Evolutionary conservation across 2,888 invertebrate genomes (phyloP), one percentile per base, ranked within the genome.

Genomic region (Lithosia quadra): DNA sequence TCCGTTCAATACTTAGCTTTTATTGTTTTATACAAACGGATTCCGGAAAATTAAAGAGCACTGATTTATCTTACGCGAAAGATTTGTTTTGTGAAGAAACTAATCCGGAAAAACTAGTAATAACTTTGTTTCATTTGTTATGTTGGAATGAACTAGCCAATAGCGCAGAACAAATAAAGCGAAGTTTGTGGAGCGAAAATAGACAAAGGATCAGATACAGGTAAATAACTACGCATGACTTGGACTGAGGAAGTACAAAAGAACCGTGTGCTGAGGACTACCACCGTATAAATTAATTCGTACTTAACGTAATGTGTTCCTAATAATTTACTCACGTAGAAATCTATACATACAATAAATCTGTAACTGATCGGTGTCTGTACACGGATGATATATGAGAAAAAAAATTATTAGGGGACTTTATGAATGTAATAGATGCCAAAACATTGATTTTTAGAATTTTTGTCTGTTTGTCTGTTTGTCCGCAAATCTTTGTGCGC

Each of bases 171-270:
- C 88, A 92, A 94, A 94, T 93, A 93, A 91, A 91, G 86, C 87
- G 82, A 84, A 90, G 86, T 91, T 92, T 89, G 90, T 92, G 90
- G 84, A 92, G 91, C 92, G 91, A 91, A 89, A 93, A 92, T 90
- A 93, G 92, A 94, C 92, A 93, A 93, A 92, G 92, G 91, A 90
- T 91, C 90, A 85, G 88, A 92, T 90, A 92, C 92, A 93, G 93
- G 94, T 92, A 93, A 91, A 90, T 90, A 91, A 91, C 89, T 87
- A 89, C 88, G 90, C 89, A 88, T 88, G 90, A 87, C 86, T 90
- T 82, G 86, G 86, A 82, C 82, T 83, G 84, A 84, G 89, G 87
- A 88, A 91, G 89, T 88, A 21, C 28, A 28, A 57, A 39, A 57
- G 57, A 57, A 11, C 36, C 56, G 18, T 85, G 86, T 89, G 86